Conservation (phyloP, 2,113 vertebrate species). For the cattle (Bos taurus) region DNA sequence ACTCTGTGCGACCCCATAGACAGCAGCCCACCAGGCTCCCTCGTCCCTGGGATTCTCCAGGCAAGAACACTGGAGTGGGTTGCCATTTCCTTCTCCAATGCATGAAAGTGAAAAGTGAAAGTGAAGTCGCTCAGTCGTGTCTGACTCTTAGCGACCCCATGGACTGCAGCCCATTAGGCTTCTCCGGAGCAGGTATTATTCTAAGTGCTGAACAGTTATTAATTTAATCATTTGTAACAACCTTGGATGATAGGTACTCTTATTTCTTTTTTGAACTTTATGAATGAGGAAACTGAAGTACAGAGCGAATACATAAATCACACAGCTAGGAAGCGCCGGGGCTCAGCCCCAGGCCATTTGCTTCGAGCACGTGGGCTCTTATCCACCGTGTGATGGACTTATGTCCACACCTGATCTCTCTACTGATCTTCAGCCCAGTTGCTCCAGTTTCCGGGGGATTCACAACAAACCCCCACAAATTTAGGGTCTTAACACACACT, state of each 20-base stretch:
- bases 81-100: too few relatives aligned
- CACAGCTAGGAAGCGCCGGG: not conserved
- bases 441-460: not conserved
- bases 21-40: too few relatives aligned
- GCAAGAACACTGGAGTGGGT: too few relatives aligned
- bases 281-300: not conserved
- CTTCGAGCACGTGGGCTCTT: fast-evolving
- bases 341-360: not conserved
- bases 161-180: too few relatives aligned
- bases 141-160: too few relatives aligned
- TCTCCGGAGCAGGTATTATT: not conserved
- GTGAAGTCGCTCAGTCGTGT: too few relatives aligned
- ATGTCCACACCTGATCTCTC: not conserved
- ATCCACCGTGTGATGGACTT: not conserved
- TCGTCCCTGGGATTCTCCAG: too few relatives aligned
- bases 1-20: too few relatives aligned
- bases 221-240: not conserved
- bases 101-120: too few relatives aligned
- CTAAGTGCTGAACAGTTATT: not conserved
- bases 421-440: not conserved
- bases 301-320: not conserved
- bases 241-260: not conserved
- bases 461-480: not conserved
- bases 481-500: not conserved
- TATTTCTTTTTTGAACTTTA: not conserved